Evolutionary conservation across 53 echinoderm and acorn worm species (phyloP).

Genomic region (Paelopatides confundens): DNA sequence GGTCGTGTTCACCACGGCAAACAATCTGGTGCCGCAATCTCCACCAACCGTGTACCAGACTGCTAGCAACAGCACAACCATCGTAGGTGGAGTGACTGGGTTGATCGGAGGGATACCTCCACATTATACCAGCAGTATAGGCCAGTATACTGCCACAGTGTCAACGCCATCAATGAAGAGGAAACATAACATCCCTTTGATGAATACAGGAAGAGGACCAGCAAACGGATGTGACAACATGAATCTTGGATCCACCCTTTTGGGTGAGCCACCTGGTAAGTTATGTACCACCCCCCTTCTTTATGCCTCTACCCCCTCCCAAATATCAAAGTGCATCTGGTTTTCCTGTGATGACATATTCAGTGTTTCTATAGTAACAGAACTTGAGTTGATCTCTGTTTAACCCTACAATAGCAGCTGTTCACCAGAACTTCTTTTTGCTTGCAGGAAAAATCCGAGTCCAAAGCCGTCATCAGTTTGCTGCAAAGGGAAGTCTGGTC

Average conservation of each 20-base stretch:
- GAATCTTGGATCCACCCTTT: not conserved
- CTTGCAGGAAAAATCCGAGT: not conserved
- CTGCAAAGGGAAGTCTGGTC: not conserved
- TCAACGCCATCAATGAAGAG: slow-evolving; percentile 19
- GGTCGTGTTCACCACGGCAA: not conserved
- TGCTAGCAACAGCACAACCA: not conserved
- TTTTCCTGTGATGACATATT: no score
- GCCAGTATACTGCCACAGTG: not conserved
- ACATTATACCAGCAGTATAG: not conserved
- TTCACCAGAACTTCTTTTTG: not conserved
- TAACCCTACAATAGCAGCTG: no score
- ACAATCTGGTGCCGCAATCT: not conserved
- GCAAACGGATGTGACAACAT: not conserved
- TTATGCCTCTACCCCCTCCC: no score
- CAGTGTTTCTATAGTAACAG: no score
- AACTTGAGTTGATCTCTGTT: no score
- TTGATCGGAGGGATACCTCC: slow-evolving; percentile 7
- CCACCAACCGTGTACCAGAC: not conserved
- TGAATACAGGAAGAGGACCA: slow-evolving; percentile 15
- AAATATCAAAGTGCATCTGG: no score
- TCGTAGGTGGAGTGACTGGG: slow-evolving; percentile 4
- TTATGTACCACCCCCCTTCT: not conserved
- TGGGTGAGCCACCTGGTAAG: not conserved
- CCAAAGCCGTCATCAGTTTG: not conserved
- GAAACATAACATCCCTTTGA: not conserved